Conservation (phyloP, 2,888 invertebrate genomes). For the Aleiodes leptofemur region DNA sequence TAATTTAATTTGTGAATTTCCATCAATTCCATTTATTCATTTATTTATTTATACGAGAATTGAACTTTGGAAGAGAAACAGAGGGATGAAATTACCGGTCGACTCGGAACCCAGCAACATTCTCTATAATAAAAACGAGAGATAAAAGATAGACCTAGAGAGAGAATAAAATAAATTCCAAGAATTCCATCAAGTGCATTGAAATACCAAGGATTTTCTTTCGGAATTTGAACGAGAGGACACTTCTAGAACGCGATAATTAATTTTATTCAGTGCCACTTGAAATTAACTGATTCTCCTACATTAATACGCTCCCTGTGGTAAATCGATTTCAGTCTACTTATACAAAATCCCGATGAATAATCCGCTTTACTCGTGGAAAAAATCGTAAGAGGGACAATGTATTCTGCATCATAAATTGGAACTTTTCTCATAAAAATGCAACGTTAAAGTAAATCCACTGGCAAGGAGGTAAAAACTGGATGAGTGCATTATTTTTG, state of each 20-base stretch:
- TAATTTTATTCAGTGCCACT: constrained; percentile 4
- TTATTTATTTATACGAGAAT: too few species aligned
- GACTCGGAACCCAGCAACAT: background rate
- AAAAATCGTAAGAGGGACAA: too few species aligned
- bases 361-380: background rate
- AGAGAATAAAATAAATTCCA: background rate
- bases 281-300: constrained; percentile 6
- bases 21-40: too few species aligned
- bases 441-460: too few species aligned
- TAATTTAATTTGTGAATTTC: too few species aligned
- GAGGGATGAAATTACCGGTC: background rate
- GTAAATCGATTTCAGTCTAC: too few species aligned
- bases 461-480: too few species aligned
- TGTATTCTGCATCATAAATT: too few species aligned
- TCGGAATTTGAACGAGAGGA: background rate
- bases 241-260: background rate
- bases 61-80: too few species aligned
- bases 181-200: constrained; percentile 19
- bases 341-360: too few species aligned
- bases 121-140: background rate
- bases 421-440: too few species aligned
- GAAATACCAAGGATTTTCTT: constrained; percentile 17
- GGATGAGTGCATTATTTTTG: too few species aligned
- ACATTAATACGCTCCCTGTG: background rate
- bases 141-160: background rate